phyloP scores from a whole-genome alignment of 2,888 invertebrate genomes.

The Azorinus chamasolen region DNA sequence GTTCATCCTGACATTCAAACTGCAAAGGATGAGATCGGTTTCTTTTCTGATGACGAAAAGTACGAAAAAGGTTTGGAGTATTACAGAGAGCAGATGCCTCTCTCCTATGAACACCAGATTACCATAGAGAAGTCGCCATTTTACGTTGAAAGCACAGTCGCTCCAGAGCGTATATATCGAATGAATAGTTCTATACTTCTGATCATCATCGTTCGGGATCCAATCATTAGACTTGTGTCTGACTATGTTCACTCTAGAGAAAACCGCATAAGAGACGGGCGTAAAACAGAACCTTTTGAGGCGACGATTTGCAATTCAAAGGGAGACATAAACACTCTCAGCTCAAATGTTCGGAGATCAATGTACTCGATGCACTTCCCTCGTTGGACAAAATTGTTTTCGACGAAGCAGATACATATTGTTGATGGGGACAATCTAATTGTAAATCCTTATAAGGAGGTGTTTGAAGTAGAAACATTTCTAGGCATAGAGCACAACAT shows the following conservation, averaged over 20 bases:
- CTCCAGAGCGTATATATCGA: slow-evolving; percentile 95
- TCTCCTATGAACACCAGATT: slow-evolving; percentile 95
- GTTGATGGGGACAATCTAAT: slow-evolving; percentile 89
- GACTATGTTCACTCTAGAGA: slow-evolving; percentile 96
- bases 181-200: slow-evolving; percentile 96
- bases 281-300: slow-evolving; percentile 82
- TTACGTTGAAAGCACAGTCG: slow-evolving; percentile 97
- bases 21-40: slow-evolving; percentile 98
- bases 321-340: slow-evolving; percentile 84
- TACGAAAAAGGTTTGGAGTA: slow-evolving; percentile 96
- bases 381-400: slow-evolving; percentile 96
- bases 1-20: slow-evolving; percentile 92
- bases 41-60: slow-evolving; percentile 94
- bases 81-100: slow-evolving; percentile 95
- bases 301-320: slow-evolving; percentile 81
- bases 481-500: slow-evolving; percentile 75
- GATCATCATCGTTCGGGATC: slow-evolving; percentile 97
- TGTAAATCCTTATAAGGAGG: slow-evolving; percentile 72
- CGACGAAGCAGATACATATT: slow-evolving; percentile 95
- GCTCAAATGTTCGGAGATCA: slow-evolving; percentile 85
- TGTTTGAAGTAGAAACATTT: slow-evolving; percentile 79
- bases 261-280: slow-evolving; percentile 60
- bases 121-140: slow-evolving; percentile 99
- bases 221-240: slow-evolving; percentile 97
- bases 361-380: slow-evolving; percentile 90